Percentiles rank a stretch among this genome's conserved stretches.
These are phyloP conservation scores for Papilio dardanus DNA, from an alignment of 1,140 invertebrate species.

Conservation along the genomic window DNA sequence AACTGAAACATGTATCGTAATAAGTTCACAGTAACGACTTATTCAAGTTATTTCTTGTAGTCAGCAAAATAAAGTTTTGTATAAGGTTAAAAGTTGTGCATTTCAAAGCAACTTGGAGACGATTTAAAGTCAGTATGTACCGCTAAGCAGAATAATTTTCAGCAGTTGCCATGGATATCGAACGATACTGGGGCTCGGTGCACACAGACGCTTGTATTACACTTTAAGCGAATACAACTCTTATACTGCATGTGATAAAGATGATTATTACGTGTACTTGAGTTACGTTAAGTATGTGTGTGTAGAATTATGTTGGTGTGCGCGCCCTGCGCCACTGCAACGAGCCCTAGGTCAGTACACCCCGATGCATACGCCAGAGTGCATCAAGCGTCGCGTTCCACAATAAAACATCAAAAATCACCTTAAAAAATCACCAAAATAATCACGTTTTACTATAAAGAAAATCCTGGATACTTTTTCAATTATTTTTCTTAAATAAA, in stretches of 20 bases:
- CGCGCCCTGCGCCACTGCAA: slow-evolving; percentile 61
- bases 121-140: slow-evolving; percentile 42
- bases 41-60: background rate
- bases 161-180: slow-evolving; percentile 51
- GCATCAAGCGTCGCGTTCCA: slow-evolving; percentile 54
- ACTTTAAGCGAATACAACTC: slow-evolving; percentile 12
- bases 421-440: slow-evolving; percentile 37
- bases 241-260: slow-evolving; percentile 10
- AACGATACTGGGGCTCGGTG: slow-evolving; percentile 43
- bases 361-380: slow-evolving; percentile 57
- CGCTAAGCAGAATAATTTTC: slow-evolving; percentile 46
- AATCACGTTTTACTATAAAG: slow-evolving; percentile 13
- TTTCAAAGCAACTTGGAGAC: slow-evolving; percentile 3
- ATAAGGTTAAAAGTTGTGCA: background rate
- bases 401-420: slow-evolving; percentile 50
- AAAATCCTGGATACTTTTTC: background rate
- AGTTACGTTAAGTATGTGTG: background rate
- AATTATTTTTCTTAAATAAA: slow-evolving; percentile 11
- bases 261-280: background rate
- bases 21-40: too few species aligned
- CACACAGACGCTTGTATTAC: slow-evolving; percentile 27
- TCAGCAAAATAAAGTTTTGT: background rate
- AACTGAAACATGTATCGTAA: too few species aligned
- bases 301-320: slow-evolving; percentile 54
- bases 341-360: slow-evolving; percentile 67